phyloP scores from a whole-genome alignment of 2,797 vertebrate genomes.

The Tachyglossus aculeatus region DNA sequence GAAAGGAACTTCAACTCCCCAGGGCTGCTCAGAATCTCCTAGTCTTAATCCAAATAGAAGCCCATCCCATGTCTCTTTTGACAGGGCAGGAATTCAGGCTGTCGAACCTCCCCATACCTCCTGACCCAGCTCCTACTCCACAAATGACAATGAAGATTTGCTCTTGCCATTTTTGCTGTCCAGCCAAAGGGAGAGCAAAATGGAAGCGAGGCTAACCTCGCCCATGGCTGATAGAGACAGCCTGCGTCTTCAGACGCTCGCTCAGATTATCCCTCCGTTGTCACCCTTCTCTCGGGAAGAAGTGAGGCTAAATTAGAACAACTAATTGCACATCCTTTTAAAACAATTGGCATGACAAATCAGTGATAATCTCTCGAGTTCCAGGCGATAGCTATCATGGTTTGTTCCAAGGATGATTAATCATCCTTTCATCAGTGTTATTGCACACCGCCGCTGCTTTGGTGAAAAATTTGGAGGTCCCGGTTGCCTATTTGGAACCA shows the following conservation, averaged over 20 bases:
- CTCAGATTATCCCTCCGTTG: too few species aligned
- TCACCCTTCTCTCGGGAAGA: slow-evolving; percentile 11
- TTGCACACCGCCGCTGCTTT: slow-evolving; percentile 25
- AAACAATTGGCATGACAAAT: slow-evolving; percentile 65
- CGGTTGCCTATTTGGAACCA: not conserved
- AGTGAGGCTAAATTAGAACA: slow-evolving; percentile 8
- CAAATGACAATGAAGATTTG: not conserved
- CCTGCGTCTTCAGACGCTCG: not conserved
- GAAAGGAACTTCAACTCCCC: too few species aligned
- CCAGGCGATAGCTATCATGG: slow-evolving; percentile 26
- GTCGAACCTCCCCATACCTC: too few species aligned
- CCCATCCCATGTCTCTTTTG: too few species aligned
- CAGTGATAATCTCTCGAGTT: slow-evolving; percentile 44
- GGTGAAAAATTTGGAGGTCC: slow-evolving; percentile 35
- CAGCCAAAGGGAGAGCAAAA: fast-evolving
- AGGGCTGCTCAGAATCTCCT: too few species aligned
- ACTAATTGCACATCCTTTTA: slow-evolving; percentile 59
- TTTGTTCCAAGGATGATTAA: slow-evolving; percentile 28
- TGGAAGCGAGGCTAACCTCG: slow-evolving; percentile 38
- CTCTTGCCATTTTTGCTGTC: too few species aligned
- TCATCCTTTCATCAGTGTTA: slow-evolving; percentile 61
- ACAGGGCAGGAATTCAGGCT: too few species aligned
- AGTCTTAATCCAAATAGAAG: too few species aligned
- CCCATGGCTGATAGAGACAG: not conserved
- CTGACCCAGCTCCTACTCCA: not conserved